phyloP scores from a whole-genome alignment of 2,888 invertebrate genomes.

The Apodemia hepburni region DNA sequence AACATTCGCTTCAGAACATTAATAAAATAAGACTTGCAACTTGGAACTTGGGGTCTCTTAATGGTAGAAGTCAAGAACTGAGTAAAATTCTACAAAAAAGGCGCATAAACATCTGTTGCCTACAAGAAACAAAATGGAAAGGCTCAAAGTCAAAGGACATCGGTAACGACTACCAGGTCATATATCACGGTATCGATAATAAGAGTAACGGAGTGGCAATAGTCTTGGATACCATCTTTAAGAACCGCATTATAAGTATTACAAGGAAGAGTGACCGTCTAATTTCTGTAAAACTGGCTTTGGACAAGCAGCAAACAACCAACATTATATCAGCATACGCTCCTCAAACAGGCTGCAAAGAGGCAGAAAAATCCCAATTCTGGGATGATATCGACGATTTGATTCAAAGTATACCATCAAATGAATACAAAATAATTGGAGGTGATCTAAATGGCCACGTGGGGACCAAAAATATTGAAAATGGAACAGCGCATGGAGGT shows the following conservation, averaged over 20 bases:
- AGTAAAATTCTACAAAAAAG: slow-evolving; percentile 7
- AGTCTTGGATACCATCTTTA: too few species aligned
- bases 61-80: slow-evolving; percentile 8
- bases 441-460: slow-evolving; percentile 27
- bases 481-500: not conserved
- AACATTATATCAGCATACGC: too few species aligned
- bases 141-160: not conserved
- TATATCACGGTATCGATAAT: too few species aligned
- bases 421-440: slow-evolving; percentile 15
- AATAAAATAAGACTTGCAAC: slow-evolving; percentile 14
- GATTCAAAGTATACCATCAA: too few species aligned
- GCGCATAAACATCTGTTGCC: slow-evolving; percentile 5
- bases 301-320: too few species aligned
- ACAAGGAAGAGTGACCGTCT: too few species aligned
- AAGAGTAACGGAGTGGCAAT: too few species aligned
- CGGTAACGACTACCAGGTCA: not conserved
- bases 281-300: too few species aligned
- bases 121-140: slow-evolving; percentile 10
- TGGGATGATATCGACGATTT: too few species aligned
- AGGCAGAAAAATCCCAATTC: too few species aligned
- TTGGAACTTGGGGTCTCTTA: slow-evolving; percentile 13
- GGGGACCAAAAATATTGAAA: not conserved
- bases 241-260: too few species aligned
- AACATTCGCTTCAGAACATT: slow-evolving; percentile 3
- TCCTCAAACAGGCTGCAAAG: too few species aligned